Conservation (phyloP, 2,113 vertebrate species). For the Hymenochirus boettgeri region DNA sequence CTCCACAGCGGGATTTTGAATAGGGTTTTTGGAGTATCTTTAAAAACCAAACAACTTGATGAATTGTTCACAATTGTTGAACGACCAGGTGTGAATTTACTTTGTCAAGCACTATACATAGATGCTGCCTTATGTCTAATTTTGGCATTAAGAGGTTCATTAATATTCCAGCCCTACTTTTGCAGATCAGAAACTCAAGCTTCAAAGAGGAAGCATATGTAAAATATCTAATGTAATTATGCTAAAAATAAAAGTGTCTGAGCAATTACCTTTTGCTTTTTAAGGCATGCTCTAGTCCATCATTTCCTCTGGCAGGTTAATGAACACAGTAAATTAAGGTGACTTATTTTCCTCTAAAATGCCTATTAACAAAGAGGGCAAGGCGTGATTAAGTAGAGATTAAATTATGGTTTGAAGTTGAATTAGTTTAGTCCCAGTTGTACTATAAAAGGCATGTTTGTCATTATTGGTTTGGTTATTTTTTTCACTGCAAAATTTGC, state of each 20-base stretch:
- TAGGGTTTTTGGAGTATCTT: not conserved
- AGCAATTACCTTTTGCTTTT: constrained; percentile 10
- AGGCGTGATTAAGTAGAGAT: not conserved
- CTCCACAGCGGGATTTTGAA: constrained; percentile 8
- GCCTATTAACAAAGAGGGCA: not conserved
- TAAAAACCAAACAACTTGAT: not conserved
- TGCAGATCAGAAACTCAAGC: not conserved
- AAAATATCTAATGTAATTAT: not conserved
- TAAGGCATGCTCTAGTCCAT: not conserved
- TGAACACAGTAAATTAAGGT: not conserved
- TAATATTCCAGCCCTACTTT: constrained; percentile 17
- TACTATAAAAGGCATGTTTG: too few species aligned
- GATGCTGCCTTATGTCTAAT: constrained; percentile 27
- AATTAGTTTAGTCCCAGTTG: too few species aligned
- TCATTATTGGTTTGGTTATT: too few species aligned
- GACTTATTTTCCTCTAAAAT: not conserved
- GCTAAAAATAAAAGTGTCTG: constrained; percentile 14
- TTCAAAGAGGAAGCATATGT: not conserved
- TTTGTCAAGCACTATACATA: not conserved
- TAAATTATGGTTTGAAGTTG: too few species aligned
- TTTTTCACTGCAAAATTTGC: too few species aligned
- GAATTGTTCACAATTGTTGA: constrained; percentile 15
- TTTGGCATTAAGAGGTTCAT: constrained; percentile 33
- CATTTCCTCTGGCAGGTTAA: not conserved
- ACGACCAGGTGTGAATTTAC: accelerated